Evolutionary conservation across 2,113 vertebrate species (phyloP).

Genomic region (Oreochromis spilurus): DNA sequence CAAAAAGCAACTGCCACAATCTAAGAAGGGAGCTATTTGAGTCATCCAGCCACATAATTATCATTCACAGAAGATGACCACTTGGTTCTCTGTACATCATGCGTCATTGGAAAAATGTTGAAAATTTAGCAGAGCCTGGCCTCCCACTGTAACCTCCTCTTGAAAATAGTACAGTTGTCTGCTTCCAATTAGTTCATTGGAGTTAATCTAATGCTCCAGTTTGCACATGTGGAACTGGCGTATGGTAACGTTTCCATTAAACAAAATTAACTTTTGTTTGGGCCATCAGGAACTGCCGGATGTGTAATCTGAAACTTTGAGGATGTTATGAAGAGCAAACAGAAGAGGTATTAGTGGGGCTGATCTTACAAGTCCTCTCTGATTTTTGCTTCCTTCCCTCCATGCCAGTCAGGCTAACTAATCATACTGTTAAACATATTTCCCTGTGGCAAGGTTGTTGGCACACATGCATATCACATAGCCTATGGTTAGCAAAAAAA

Average conservation of each 20-base stretch:
- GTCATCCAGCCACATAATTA: conserved; percentile 59
- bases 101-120: conserved; percentile 48
- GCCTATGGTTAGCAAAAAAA: conserved; percentile 10
- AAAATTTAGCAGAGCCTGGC: conserved; percentile 49
- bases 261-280: conserved; percentile 80
- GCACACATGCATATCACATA: conserved; percentile 5
- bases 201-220: conserved; percentile 75
- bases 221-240: conserved; percentile 72
- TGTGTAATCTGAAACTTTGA: conserved; percentile 74
- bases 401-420: conserved; percentile 7
- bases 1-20: conserved; percentile 25
- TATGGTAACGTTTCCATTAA: conserved; percentile 78
- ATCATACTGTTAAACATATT: conserved; percentile 47
- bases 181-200: conserved; percentile 79
- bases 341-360: conserved; percentile 69
- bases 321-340: conserved; percentile 75
- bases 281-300: conserved; percentile 71
- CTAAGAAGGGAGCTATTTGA: conserved; percentile 45
- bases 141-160: conserved; percentile 52
- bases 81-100: conserved; percentile 28
- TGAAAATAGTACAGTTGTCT: conserved; percentile 66
- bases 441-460: conserved; percentile 4
- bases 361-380: conserved; percentile 67
- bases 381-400: conserved; percentile 47
- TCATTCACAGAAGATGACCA: conserved; percentile 49